A percentile compares a stretch with the other conserved stretches of the same genome.
phyloP scores from a whole-genome alignment of 2,888 invertebrate species.

The Drosophila tripunctata region DNA sequence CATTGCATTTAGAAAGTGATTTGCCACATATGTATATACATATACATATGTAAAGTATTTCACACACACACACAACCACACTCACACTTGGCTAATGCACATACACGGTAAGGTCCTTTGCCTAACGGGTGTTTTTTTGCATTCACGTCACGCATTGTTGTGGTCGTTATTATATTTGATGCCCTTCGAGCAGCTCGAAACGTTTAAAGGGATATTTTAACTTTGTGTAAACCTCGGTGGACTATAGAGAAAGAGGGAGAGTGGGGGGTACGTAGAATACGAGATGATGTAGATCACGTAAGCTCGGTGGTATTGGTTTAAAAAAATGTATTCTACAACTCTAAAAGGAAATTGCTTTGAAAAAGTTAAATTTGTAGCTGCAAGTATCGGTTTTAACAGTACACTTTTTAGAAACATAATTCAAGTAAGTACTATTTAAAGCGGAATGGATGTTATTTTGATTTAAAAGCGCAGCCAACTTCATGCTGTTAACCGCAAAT shows the following conservation, averaged over 20 bases:
- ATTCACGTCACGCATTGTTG: slow-evolving; percentile 66
- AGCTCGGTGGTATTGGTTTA: slow-evolving; percentile 1
- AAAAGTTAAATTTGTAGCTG: no score
- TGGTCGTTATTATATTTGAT: slow-evolving; percentile 68
- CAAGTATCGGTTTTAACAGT: neutral
- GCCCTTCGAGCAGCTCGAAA: slow-evolving; percentile 40
- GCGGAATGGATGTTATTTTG: neutral
- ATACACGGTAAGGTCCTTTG: slow-evolving; percentile 41
- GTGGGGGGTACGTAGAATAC: neutral
- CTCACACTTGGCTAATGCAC: slow-evolving; percentile 48
- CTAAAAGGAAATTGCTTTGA: neutral
- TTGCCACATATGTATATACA: slow-evolving; percentile 43
- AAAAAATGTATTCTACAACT: slow-evolving; percentile 9
- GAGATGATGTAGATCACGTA: slow-evolving; percentile 35
- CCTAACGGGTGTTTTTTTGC: slow-evolving; percentile 29
- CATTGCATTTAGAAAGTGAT: slow-evolving; percentile 69
- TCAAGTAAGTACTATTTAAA: neutral
- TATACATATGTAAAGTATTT: slow-evolving; percentile 40
- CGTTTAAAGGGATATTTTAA: slow-evolving; percentile 59
- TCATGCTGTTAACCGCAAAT: neutral
- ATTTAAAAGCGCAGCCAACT: neutral
- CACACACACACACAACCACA: slow-evolving; percentile 27
- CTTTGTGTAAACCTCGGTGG: slow-evolving; percentile 30
- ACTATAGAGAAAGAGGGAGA: neutral
- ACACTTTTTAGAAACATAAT: neutral